Evolutionary conservation across 2,888 invertebrate genomes (phyloP).

Genomic region (Osmoderma eremita): DNA sequence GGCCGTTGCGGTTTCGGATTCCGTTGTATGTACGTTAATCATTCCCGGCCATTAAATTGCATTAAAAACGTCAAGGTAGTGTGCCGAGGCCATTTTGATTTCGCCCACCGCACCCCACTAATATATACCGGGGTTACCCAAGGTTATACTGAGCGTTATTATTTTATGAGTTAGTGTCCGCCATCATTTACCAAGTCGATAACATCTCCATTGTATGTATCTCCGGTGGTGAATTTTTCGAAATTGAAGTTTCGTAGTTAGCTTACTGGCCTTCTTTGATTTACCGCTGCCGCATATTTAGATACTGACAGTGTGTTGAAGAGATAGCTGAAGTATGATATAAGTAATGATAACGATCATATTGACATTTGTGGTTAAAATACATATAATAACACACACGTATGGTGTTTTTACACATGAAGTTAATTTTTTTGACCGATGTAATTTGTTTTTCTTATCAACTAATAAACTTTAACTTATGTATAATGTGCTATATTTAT

Average conservation of each 20-base stretch:
- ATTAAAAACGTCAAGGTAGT: constrained; percentile 46
- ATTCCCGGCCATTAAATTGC: constrained; percentile 46
- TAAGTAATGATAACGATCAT: constrained; percentile 9
- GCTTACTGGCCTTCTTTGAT: constrained; percentile 24
- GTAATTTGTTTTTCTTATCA: too few relatives aligned
- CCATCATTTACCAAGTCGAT: constrained; percentile 44
- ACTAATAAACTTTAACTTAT: too few relatives aligned
- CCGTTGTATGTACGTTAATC: constrained; percentile 44
- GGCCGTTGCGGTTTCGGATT: constrained; percentile 25
- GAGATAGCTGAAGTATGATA: background rate
- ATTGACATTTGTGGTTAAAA: constrained; percentile 28
- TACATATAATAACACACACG: too few relatives aligned
- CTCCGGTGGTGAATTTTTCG: constrained; percentile 41
- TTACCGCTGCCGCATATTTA: constrained; percentile 22
- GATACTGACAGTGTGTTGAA: constrained; percentile 1
- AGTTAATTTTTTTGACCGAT: too few relatives aligned
- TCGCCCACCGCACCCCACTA: constrained; percentile 38
- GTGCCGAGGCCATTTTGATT: constrained; percentile 44
- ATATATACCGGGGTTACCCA: constrained; percentile 22
- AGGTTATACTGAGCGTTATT: constrained; percentile 42
- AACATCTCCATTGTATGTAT: constrained; percentile 43
- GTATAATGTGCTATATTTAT: too few relatives aligned
- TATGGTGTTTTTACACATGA: background rate
- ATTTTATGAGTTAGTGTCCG: constrained; percentile 44
- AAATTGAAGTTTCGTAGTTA: constrained; percentile 41